Evolutionary conservation across 1,140 invertebrate genomes (phyloP).

Genomic region (Drosophila watanabei): DNA sequence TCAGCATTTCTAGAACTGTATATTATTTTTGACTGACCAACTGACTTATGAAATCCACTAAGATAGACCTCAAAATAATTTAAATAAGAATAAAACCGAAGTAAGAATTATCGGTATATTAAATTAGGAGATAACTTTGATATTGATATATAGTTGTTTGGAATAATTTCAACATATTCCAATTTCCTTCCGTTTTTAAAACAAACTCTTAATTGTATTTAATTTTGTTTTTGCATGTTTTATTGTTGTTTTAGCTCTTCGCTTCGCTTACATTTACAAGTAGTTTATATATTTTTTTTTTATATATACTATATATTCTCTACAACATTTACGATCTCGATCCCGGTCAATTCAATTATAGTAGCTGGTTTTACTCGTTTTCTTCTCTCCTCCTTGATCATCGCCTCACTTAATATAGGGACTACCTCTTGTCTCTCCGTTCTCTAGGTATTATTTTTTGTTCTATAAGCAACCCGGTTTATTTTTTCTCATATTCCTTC

Average conservation of each 20-base stretch:
- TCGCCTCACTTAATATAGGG: constrained; percentile 70
- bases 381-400: constrained; percentile 16
- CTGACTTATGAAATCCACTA: no score
- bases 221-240: constrained; percentile 56
- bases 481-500: constrained; percentile 7
- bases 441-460: constrained; percentile 62
- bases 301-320: constrained; percentile 82
- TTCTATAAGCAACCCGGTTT: constrained; percentile 77
- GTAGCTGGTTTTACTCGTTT: constrained; percentile 68
- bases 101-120: no score
- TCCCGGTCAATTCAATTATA: constrained; percentile 63
- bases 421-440: constrained; percentile 59
- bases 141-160: no score
- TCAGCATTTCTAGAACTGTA: no score
- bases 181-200: not conserved
- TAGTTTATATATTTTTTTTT: constrained; percentile 72
- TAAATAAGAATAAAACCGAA: no score
- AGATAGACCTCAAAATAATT: no score
- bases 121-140: no score
- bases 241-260: constrained; percentile 72
- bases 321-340: constrained; percentile 78
- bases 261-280: constrained; percentile 79
- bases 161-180: no score
- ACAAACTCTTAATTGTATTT: not conserved
- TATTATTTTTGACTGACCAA: no score